phyloP scores from a whole-genome alignment of 2,888 invertebrate genomes.

The Rhamnusium bicolor region DNA sequence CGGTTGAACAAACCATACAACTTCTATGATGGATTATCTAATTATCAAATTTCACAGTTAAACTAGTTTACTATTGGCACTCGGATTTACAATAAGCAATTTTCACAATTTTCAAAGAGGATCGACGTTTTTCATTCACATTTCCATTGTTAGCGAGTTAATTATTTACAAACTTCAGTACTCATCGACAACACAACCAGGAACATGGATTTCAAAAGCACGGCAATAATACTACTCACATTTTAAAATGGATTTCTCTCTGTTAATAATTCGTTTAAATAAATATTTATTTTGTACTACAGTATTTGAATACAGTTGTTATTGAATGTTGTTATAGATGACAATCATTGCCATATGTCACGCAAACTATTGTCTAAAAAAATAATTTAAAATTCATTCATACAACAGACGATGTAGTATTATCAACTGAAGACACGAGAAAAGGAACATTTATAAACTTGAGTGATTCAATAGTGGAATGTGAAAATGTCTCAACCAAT shows the following conservation, averaged over 20 bases:
- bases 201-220: neutral
- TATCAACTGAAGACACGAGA: too few species aligned
- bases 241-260: neutral
- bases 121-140: neutral
- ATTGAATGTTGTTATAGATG: too few species aligned
- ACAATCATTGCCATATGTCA: too few species aligned
- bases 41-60: neutral
- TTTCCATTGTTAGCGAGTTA: conserved; percentile 4
- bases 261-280: neutral
- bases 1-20: neutral
- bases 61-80: neutral
- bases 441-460: too few species aligned
- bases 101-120: neutral
- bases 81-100: neutral
- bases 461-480: too few species aligned
- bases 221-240: neutral
- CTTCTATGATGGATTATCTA: neutral
- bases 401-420: too few species aligned
- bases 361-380: too few species aligned
- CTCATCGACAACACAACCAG: neutral
- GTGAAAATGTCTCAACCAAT: too few species aligned
- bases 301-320: neutral
- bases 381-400: too few species aligned
- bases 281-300: neutral
- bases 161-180: neutral